These are phyloP conservation scores for Mythimna vitellina DNA, from an alignment of 2,888 invertebrate genomes.

Conservation along the genomic window DNA sequence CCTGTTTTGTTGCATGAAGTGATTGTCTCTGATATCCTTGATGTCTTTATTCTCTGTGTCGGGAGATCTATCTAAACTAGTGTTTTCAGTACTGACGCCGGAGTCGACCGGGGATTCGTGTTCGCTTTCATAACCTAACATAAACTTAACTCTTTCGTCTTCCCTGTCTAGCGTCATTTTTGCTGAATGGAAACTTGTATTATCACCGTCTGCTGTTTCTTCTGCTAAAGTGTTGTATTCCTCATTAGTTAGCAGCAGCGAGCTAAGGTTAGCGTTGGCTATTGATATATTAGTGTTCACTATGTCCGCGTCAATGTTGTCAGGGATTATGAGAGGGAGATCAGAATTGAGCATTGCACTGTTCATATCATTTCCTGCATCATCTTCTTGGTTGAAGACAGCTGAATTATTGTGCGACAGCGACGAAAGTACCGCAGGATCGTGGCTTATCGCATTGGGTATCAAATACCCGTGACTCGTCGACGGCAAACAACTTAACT, in stretches of 20 bases:
- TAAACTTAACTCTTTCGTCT: conserved; percentile 84
- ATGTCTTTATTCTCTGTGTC: conserved; percentile 88
- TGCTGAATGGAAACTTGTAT: conserved; percentile 81
- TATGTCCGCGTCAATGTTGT: conserved; percentile 84
- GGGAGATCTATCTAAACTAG: conserved; percentile 92
- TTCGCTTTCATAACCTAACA: conserved; percentile 88
- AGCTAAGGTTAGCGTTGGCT: conserved; percentile 91
- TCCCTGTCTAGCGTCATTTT: conserved; percentile 77
- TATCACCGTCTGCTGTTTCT: conserved; percentile 72
- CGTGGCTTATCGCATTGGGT: conserved; percentile 91
- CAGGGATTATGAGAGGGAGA: conserved; percentile 83
- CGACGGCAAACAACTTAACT: conserved; percentile 90
- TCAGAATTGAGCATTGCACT: conserved; percentile 77
- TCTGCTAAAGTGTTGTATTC: conserved; percentile 81
- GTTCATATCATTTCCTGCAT: conserved; percentile 69
- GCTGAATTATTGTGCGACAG: conserved; percentile 87
- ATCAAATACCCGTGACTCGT: conserved; percentile 92
- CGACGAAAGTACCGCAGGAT: conserved; percentile 89
- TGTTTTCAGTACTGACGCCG: conserved; percentile 94
- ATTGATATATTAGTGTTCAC: conserved; percentile 91
- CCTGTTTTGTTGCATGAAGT: conserved; percentile 86
- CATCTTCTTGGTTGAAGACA: conserved; percentile 85
- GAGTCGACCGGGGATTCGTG: conserved; percentile 91
- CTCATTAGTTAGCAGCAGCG: conserved; percentile 89
- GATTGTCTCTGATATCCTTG: conserved; percentile 71